Conservation (phyloP, 2,113 vertebrate genomes). For the Triplophysa siluroides region DNA sequence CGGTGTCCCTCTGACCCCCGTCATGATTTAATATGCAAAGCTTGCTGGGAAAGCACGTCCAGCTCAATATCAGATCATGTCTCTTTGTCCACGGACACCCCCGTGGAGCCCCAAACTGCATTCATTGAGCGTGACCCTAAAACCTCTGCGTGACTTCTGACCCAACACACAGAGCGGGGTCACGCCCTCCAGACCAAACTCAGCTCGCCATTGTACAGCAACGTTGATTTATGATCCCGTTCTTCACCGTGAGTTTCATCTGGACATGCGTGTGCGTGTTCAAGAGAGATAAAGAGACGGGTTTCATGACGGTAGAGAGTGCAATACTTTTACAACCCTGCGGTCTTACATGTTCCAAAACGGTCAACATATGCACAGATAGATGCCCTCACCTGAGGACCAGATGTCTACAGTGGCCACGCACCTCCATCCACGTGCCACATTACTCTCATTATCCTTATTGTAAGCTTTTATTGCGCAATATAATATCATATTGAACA, state of each 20-base stretch:
- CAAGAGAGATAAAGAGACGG: too few species aligned
- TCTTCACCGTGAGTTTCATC: neutral
- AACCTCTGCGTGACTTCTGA: neutral
- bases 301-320: too few species aligned
- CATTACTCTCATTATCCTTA: too few species aligned
- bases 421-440: too few species aligned
- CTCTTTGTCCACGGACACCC: constrained; percentile 2
- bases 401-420: too few species aligned
- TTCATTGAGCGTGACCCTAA: neutral
- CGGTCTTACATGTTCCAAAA: too few species aligned
- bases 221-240: neutral
- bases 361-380: too few species aligned
- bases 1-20: neutral
- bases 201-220: constrained; percentile 42
- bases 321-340: too few species aligned
- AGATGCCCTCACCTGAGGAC: too few species aligned
- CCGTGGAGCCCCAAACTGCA: neutral
- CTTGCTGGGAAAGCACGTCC: constrained; percentile 14
- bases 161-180: neutral
- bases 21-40: constrained; percentile 39
- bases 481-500: too few species aligned
- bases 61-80: neutral
- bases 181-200: neutral
- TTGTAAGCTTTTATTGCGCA: too few species aligned
- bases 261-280: neutral